Evolutionary conservation across 1,140 invertebrate species (phyloP), one percentile per base, ranked within the genome.

Genomic region (Ceratosolen solmsi): DNA sequence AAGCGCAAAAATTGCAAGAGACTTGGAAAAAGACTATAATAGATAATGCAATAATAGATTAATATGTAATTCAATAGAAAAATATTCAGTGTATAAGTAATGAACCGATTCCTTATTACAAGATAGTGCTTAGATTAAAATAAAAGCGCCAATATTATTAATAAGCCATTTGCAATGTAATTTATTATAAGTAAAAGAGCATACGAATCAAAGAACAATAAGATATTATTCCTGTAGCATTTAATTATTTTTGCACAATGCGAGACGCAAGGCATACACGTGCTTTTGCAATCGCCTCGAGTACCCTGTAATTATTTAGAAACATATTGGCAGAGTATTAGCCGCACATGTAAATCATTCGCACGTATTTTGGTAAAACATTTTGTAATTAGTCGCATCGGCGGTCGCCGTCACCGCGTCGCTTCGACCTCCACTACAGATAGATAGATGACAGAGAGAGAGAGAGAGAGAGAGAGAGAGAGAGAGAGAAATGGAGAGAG

Each of bases 231-330:
- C 17, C 33, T n/a, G 22, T 38, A n/a, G 27, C 17, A 25, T 38
- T 65, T 68, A 38, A 68, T 68, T 68, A 68, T 68, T 65, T 38
- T 68, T 68, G 63, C 63, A 68, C 20, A 68, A 68, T 68, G 63
- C 22, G 33, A 38, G 8, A 36, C 0, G 63, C 4, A 9, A 36
- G 63, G 63, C 13, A n/a, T 7, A 22, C 63, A 38, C 2, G 30
- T 33, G 63, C 33, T 68, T 68, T 68, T 38, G 63, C 33, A 68
- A 68, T n/a, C 63, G 36, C 3, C 33, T 8, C 20, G 0, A 3
- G 63, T n/a, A 38, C 33, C 33, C 38, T n/a, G 36, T 68, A 2
- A 38, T 68, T 38, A 38, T 17, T 63, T 33, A 36, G 58, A 60
- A 60, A 30, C 15, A 60, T 60, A 60, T 30, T 11, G 11, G 9